These are phyloP conservation scores for Talpa occidentalis DNA, from an alignment of 2,113 vertebrate species.

Conservation along the genomic window DNA sequence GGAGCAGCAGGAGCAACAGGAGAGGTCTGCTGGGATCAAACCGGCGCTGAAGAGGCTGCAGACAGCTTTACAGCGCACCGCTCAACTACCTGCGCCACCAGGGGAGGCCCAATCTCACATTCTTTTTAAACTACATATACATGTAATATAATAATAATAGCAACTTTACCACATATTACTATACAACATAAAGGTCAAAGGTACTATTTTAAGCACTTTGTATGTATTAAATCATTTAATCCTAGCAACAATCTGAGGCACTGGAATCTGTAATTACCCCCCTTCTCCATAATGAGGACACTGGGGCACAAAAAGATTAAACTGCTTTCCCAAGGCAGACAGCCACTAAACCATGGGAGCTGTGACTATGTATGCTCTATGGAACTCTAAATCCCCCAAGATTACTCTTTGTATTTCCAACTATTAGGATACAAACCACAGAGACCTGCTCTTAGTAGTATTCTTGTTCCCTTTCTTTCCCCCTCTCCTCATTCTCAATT, in stretches of 20 bases:
- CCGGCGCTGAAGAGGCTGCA: too few relatives aligned
- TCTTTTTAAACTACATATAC: not conserved
- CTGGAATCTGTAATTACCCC: not conserved
- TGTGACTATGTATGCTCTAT: not conserved
- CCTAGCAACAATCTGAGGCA: not conserved
- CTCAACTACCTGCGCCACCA: too few relatives aligned
- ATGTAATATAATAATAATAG: not conserved
- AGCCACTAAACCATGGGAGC: not conserved
- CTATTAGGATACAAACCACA: not conserved
- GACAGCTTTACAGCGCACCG: too few relatives aligned
- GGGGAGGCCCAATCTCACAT: too few relatives aligned
- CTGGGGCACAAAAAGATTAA: not conserved
- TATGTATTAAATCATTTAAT: constrained; percentile 8
- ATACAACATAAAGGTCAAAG: not conserved
- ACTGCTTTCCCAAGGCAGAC: not conserved
- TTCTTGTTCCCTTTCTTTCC: not conserved
- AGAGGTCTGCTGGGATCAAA: too few relatives aligned
- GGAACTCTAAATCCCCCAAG: not conserved
- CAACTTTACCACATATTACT: not conserved
- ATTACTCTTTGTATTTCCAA: not conserved
- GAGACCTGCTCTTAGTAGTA: not conserved
- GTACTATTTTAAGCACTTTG: not conserved
- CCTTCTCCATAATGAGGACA: not conserved
- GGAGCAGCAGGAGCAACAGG: too few relatives aligned
- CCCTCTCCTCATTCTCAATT: not conserved